Evolutionary conservation across 1,140 invertebrate species (phyloP), one percentile per base, ranked within the genome.

Genomic region (Hetaerina americana): DNA sequence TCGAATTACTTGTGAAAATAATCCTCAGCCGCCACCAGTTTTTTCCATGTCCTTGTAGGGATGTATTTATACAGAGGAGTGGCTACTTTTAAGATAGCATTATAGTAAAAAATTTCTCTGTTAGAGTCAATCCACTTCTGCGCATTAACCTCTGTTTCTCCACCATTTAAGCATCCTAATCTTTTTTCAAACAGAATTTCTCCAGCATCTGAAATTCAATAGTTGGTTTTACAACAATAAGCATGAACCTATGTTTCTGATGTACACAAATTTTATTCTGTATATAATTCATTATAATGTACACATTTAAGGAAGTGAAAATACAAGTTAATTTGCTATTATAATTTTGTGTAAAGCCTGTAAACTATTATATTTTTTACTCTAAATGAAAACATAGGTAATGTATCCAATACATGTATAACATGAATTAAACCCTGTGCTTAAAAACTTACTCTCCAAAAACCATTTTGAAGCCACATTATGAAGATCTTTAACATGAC

Each of bases 151-250:
- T 77, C 71, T 18, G 31, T 18, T 5, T 76, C 27, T 10, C 73
- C 70, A 0, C 71, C 66, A 70, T 78, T 75, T 10, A 86, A 76
- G 26, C 80, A 83, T 5, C 82, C 83, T 1, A 86, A 75, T 66
- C 84, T 74, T 69, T 76, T 79, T 68, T 85, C 83, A 72, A 86
- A 81, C 72, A 82, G 84, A 66, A 86, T 78, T 70, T 81, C 76
- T 49, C 79, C 82, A 26, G 84, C 79, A 66, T 80, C 83, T 85
- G 79, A 76, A 84, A 83, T 66, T 68, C 15, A 26, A n/a, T n/a
- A n/a, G n/a, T n/a, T n/a, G n/a, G n/a, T n/a, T n/a, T n/a, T n/a
- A n/a, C n/a, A n/a, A n/a, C n/a, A n/a, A n/a, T n/a, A n/a, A n/a
- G n/a, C n/a, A n/a, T n/a, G n/a, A n/a, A n/a, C n/a, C n/a, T n/a